Evolutionary conservation across 2,797 vertebrate genomes (phyloP).

Genomic region (Micrastur ruficollis): DNA sequence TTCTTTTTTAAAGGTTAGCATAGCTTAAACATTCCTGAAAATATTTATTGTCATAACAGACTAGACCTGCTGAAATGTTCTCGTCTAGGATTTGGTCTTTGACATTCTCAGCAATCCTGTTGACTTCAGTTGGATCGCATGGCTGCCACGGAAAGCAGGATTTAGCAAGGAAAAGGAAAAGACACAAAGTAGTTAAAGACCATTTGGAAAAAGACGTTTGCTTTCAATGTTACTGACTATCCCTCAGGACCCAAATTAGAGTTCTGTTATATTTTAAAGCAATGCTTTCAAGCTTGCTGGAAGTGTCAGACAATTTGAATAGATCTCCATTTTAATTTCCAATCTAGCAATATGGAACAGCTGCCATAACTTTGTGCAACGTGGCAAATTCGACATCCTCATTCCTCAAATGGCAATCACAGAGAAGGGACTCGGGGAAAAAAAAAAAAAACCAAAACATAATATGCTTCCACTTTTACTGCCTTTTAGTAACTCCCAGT

Average conservation of each 20-base stretch:
- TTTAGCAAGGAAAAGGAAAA: conserved; percentile 8
- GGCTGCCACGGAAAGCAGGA: background rate
- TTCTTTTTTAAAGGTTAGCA: conserved; percentile 36
- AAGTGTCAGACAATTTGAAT: conserved; percentile 60
- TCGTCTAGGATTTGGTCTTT: conserved; percentile 2
- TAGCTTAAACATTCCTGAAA: conserved; percentile 40
- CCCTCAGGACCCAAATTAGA: conserved; percentile 32
- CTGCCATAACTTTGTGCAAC: conserved; percentile 57
- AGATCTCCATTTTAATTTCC: conserved; percentile 62
- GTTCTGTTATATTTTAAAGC: conserved; percentile 51
- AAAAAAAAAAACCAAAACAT: background rate
- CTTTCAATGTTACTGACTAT: conserved; percentile 33
- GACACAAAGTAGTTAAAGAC: conserved; percentile 15
- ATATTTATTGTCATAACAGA: conserved; percentile 57
- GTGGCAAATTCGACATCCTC: conserved; percentile 37
- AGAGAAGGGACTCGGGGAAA: background rate
- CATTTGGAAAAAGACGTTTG: conserved; percentile 8
- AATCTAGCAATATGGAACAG: conserved; percentile 47
- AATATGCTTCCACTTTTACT: conserved; percentile 15
- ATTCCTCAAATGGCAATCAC: conserved; percentile 26
- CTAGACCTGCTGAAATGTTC: background rate
- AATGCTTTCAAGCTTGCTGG: conserved; percentile 44
- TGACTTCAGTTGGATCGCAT: background rate
- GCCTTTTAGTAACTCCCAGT: conserved; percentile 16
- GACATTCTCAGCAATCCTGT: background rate